Evolutionary conservation across 2,113 vertebrate species (phyloP).

Genomic region (Rutilus rutilus): DNA sequence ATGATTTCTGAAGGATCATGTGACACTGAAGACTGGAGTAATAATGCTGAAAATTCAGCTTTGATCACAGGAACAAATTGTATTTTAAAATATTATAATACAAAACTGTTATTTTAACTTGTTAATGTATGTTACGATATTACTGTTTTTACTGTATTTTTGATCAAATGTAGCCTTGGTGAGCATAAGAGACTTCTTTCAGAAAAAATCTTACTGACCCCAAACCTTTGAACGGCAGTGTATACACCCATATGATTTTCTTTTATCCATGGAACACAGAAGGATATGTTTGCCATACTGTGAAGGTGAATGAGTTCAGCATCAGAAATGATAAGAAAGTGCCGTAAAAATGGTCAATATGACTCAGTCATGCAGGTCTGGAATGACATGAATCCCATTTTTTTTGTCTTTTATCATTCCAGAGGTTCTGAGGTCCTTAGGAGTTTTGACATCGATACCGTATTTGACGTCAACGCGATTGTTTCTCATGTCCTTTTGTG

Average conservation of each 20-base stretch:
- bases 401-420: conserved; percentile 43
- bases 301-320: not conserved
- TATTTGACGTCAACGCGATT: conserved; percentile 89
- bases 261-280: not conserved
- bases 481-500: conserved; percentile 92
- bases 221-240: too few relatives aligned
- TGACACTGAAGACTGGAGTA: not conserved
- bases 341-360: not conserved
- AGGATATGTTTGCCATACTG: too few relatives aligned
- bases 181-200: not conserved
- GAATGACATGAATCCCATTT: not conserved
- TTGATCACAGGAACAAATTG: not conserved
- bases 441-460: conserved; percentile 85
- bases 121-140: not conserved
- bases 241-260: not conserved
- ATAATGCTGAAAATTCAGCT: not conserved
- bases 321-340: not conserved
- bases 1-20: not conserved
- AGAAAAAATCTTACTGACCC: too few relatives aligned
- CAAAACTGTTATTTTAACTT: not conserved
- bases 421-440: conserved; percentile 83
- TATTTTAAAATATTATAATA: not conserved
- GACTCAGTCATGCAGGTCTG: not conserved
- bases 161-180: not conserved
- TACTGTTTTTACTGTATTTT: not conserved